Evolutionary conservation across 1,140 invertebrate genomes (phyloP).

Genomic region (Conus betulinus): DNA sequence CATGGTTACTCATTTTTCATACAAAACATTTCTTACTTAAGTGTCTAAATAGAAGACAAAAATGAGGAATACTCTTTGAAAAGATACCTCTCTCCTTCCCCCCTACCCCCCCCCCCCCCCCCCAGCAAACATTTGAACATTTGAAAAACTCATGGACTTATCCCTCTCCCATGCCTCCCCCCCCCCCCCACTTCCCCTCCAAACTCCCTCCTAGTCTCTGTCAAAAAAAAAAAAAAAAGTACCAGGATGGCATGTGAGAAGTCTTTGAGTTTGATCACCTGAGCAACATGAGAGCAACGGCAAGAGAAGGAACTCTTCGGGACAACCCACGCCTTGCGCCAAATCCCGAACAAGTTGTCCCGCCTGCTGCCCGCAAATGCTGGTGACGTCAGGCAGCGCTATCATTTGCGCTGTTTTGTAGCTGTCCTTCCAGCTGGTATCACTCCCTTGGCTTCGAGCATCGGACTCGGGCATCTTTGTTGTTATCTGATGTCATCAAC

Average conservation of each 20-base stretch:
- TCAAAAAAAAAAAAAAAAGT: neutral
- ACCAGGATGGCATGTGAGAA: neutral
- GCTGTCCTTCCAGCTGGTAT: slow-evolving; percentile 36
- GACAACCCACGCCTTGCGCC: slow-evolving; percentile 46
- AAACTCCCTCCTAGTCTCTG: neutral
- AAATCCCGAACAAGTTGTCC: slow-evolving; percentile 43
- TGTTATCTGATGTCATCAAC: too few species aligned
- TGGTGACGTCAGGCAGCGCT: slow-evolving; percentile 38
- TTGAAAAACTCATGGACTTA: too few species aligned
- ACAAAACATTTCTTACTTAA: too few species aligned
- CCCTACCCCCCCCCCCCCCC: too few species aligned
- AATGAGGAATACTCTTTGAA: too few species aligned
- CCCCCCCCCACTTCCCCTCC: neutral
- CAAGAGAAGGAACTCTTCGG: slow-evolving; percentile 44
- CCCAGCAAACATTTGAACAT: too few species aligned
- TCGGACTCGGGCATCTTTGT: too few species aligned
- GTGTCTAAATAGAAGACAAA: too few species aligned
- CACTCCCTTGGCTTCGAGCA: too few species aligned
- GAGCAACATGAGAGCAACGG: slow-evolving; percentile 40
- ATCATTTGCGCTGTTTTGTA: slow-evolving; percentile 52
- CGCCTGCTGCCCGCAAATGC: slow-evolving; percentile 35
- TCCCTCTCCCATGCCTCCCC: too few species aligned
- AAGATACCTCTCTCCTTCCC: too few species aligned
- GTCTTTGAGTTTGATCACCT: neutral
- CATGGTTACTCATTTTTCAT: too few species aligned